Base-by-base conservation (phyloP, 2,797 vertebrate species). In the Borostomias antarcticus region DNA sequence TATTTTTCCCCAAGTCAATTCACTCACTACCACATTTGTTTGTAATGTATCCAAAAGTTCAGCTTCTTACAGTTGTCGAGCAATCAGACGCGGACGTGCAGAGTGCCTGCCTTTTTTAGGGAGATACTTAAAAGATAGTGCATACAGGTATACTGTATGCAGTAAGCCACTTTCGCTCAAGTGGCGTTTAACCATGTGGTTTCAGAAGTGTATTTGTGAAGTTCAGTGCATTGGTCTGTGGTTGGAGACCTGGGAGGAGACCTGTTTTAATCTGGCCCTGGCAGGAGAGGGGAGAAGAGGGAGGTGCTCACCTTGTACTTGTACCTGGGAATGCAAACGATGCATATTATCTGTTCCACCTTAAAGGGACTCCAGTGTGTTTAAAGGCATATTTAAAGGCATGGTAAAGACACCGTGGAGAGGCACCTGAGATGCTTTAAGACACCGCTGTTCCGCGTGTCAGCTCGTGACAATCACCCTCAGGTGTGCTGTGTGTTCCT, bases 261-360 rank as follows among this genome's bases (percentile, higher is more conserved):
- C 40, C 63, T 61, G 15, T 72, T 76, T 75, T 74, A 77, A 60
- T 43, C 23, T 37, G 79, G 73, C 75, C 11, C 2, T 47, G 68
- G 54, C 61, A 73, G 29, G 61, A 68, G 62, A 61, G 35, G 71
- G 61, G 69, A 59, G 69, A 56, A 11, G 17, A 30, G 53, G 2
- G 4, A 30, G 19, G 30, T 1, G 47, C 69, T 78, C 45, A 61
- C 76, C 59, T 73, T 58, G 58, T 33, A 2, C 62, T 15, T n/a
- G n/a, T 26, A 37, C 25, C 45, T 19, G 66, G 60, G 37, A 10
- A 70, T 77, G 67, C 59, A 79, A 75, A 78, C 78, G 61, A 61
- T 9, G 0, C 56, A 21, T 50, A 25, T 53, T 61, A 70, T 85
- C 72, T 80, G 62, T 81, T 81, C 60, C 67, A 70, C 28, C 53